These are phyloP conservation scores for Alligator mississippiensis DNA, from an alignment of 2,113 vertebrate species.

Conservation along the genomic window DNA sequence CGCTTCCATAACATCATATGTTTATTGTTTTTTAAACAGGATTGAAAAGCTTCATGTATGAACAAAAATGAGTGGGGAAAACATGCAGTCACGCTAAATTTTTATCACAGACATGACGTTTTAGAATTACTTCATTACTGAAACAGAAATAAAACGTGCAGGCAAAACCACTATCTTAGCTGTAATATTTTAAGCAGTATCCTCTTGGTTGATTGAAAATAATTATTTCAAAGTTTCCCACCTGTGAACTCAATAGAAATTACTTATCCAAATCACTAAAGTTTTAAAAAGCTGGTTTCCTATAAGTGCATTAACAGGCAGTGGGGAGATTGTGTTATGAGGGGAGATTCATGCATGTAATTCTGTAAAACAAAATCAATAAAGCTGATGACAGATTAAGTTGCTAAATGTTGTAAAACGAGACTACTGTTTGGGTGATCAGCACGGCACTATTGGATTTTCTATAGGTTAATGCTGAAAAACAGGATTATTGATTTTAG, in stretches of 20 bases:
- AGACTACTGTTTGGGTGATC: conserved; percentile 74
- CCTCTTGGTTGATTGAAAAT: conserved; percentile 33
- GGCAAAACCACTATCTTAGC: conserved; percentile 45
- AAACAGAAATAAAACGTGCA: conserved; percentile 29
- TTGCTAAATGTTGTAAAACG: conserved; percentile 71
- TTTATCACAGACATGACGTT: background rate
- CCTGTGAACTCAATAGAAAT: conserved; percentile 60
- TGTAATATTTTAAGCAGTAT: conserved; percentile 27
- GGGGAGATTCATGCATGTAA: conserved; percentile 61
- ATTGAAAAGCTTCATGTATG: conserved; percentile 26
- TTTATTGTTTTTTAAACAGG: conserved; percentile 15
- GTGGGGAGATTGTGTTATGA: background rate
- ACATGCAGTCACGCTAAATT: background rate
- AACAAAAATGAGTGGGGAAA: conserved; percentile 40
- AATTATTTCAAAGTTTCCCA: conserved; percentile 56
- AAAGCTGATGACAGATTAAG: conserved; percentile 75
- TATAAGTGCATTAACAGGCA: conserved; percentile 49
- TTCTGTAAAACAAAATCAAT: conserved; percentile 80
- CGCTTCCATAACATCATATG: background rate
- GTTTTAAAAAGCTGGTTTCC: conserved; percentile 60
- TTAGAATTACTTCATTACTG: background rate
- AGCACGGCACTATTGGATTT: conserved; percentile 76
- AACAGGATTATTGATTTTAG: conserved; percentile 87
- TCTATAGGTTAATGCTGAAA: conserved; percentile 79
- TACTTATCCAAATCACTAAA: conserved; percentile 10